Conservation (phyloP, 2,888 invertebrate genomes). For the Limnephilus auricula region DNA sequence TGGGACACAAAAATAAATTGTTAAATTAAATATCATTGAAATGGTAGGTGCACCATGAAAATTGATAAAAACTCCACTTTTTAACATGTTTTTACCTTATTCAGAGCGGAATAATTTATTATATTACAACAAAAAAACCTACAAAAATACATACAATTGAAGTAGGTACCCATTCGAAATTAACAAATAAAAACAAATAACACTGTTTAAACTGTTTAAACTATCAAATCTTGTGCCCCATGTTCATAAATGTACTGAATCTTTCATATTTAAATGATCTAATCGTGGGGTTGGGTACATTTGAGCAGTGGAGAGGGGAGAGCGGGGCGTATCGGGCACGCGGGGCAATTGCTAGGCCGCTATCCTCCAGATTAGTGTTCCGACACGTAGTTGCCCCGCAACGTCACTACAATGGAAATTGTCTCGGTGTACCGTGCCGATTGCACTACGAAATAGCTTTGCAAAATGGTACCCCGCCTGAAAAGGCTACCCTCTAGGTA, state of each 20-base stretch:
- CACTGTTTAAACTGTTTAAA: too few relatives aligned
- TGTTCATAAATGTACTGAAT: neutral
- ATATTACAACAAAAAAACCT: neutral
- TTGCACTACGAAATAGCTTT: conserved; percentile 37
- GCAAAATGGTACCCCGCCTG: neutral
- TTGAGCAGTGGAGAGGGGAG: neutral
- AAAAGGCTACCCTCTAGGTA: neutral
- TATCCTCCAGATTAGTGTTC: conserved; percentile 64
- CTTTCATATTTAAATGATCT: neutral
- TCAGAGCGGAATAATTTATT: neutral
- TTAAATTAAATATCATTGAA: too few relatives aligned
- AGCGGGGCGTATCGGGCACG: conserved; percentile 39
- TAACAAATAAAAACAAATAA: too few relatives aligned
- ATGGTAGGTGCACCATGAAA: too few relatives aligned
- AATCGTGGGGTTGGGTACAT: neutral
- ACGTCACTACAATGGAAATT: conserved; percentile 15
- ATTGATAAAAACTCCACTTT: too few relatives aligned
- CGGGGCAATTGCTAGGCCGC: conserved; percentile 48
- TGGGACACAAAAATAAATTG: too few relatives aligned
- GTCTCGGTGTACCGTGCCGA: conserved; percentile 32
- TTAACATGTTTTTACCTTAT: neutral
- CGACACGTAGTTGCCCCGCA: conserved; percentile 59
- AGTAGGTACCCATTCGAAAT: too few relatives aligned
- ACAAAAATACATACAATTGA: too few relatives aligned
- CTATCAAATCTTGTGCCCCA: neutral